Percentiles rank a stretch among this genome's conserved stretches.
Conservation (phyloP, 23 tunicate genomes). For the Ascidia mentula region DNA sequence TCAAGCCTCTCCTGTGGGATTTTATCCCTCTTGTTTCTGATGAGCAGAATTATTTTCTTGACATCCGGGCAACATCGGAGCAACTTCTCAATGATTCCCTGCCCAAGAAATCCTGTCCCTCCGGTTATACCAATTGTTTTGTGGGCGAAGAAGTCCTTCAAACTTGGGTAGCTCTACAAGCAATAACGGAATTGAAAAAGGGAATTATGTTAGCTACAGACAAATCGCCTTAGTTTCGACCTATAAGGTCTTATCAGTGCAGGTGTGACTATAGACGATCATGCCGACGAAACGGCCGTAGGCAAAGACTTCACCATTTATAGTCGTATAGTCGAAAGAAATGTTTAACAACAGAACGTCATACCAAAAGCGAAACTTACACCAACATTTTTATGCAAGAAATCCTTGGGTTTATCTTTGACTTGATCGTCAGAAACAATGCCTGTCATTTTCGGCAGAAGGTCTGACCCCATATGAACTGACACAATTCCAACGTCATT, state of each 20-base stretch:
- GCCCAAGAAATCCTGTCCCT: slow-evolving; percentile 74
- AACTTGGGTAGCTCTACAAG: slow-evolving; percentile 20
- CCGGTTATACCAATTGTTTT: slow-evolving; percentile 76
- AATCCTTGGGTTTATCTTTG: too few relatives aligned
- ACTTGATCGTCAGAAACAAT: not conserved
- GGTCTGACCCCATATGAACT: not conserved
- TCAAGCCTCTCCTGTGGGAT: slow-evolving; percentile 44
- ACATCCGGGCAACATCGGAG: slow-evolving; percentile 59
- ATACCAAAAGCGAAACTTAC: too few relatives aligned
- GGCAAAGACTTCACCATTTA: too few relatives aligned
- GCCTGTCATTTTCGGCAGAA: not conserved
- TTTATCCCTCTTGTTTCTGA: slow-evolving; percentile 33
- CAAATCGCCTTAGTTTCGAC: too few relatives aligned
- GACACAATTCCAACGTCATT: too few relatives aligned
- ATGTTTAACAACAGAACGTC: too few relatives aligned
- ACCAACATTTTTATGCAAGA: too few relatives aligned
- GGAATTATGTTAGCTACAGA: too few relatives aligned
- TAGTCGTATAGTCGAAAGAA: too few relatives aligned
- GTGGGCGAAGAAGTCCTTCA: slow-evolving; percentile 42
- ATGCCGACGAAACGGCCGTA: too few relatives aligned
- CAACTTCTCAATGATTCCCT: slow-evolving; percentile 54
- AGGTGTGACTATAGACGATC: too few relatives aligned
- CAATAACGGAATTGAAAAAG: not conserved
- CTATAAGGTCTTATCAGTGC: too few relatives aligned
- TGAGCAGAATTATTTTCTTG: slow-evolving; percentile 39